These are phyloP conservation scores for Accipiter cooperii DNA, from an alignment of 2,113 vertebrate species.

Conservation along the genomic window DNA sequence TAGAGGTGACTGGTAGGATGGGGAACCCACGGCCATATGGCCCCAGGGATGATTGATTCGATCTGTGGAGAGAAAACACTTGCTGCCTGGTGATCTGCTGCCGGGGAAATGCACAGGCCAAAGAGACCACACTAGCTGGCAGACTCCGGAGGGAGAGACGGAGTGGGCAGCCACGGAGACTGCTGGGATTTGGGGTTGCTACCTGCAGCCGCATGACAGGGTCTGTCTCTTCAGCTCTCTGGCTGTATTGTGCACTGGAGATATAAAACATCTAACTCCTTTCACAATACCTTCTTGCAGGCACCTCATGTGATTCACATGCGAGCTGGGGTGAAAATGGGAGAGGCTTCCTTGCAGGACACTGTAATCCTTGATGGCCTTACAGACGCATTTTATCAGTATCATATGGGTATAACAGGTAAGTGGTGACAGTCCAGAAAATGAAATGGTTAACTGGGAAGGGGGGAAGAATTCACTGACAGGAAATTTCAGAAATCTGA, in stretches of 20 bases:
- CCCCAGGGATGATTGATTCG: not conserved
- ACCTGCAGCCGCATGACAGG: not conserved
- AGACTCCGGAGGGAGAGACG: not conserved
- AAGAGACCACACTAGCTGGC: not conserved
- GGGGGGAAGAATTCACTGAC: not conserved
- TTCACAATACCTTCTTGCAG: constrained; percentile 54
- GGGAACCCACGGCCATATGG: rapidly evolving
- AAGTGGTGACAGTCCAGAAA: not conserved
- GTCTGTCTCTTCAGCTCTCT: not conserved
- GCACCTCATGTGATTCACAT: constrained; percentile 87
- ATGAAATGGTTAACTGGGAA: not conserved
- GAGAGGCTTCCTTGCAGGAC: constrained; percentile 82
- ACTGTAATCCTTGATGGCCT: constrained; percentile 87
- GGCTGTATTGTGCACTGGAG: not conserved
- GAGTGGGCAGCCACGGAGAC: rapidly evolving
- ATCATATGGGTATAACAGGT: constrained; percentile 97
- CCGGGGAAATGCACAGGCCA: not conserved
- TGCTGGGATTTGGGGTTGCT: not conserved
- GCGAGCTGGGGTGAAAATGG: constrained; percentile 86
- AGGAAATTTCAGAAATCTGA: not conserved
- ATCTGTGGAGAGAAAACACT: not conserved
- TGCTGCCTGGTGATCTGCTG: not conserved
- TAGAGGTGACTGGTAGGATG: not conserved
- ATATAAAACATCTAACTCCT: not conserved
- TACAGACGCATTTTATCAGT: constrained; percentile 88